Evolutionary conservation across 53 echinoderm and acorn worm species (phyloP), one percentile per base, ranked within the genome.

Genomic region (Glandiceps talaboti): DNA sequence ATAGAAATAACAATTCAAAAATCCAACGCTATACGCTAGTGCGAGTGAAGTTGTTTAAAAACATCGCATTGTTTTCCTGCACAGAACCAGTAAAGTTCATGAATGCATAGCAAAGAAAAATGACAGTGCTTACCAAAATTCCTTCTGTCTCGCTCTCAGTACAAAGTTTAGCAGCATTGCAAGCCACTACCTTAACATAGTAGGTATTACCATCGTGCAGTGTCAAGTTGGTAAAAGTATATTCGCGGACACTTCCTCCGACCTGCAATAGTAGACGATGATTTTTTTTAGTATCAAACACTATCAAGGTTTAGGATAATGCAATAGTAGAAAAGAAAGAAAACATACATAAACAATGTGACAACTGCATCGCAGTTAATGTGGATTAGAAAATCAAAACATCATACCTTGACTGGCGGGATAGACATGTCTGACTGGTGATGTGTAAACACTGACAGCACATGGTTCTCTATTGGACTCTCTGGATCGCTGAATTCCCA

Each of bases 401-500:
- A 29, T 0, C 30, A 76, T 85, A 88, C 89, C 79, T 88, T 78
- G 1, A 82, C 1, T 30, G 82, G 79, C n/a, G 32, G 76, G 27
- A 88, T 75, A 64, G 76, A 76, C 20, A 88, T 32, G 27, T 85
- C 82, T 27, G 85, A 84, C 29, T 82, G 74, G 31, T 79, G 82
- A 74, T 85, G 85, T 25, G 89, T 79, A 26, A 27, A 73, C 12
- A 88, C 73, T 25, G 82, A 88, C 0, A 85, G 33, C 27, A 33
- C 76, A 74, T 85, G 89, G 26, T 79, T 32, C 31, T 85, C 77
- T 29, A 88, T 79, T 29, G 79, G 78, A 79, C 89, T 88, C 82
- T 88, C 89, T 10, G 75, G n/a, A 77, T 88, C 89, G 74, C 1
- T 1, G 32, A 88, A 88, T 74, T 74, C 73, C 88, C 88, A 88